Percentiles rank a stretch among this genome's conserved stretches.
phyloP scores from a whole-genome alignment of 2,797 vertebrate species.

The Spea hammondii region DNA sequence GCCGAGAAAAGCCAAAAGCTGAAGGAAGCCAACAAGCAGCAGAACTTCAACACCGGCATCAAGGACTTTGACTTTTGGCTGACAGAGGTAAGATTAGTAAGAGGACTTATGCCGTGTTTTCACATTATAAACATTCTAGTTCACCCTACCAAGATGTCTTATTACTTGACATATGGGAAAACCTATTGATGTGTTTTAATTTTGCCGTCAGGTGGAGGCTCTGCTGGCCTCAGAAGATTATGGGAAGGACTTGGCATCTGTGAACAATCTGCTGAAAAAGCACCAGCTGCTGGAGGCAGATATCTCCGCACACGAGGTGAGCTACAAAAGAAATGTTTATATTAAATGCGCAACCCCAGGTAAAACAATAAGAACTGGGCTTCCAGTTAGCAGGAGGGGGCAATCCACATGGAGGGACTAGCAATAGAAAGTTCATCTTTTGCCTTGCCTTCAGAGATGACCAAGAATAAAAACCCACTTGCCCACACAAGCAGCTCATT shows the following conservation, averaged over 20 bases:
- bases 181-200: neutral
- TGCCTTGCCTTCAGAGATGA: too few relatives aligned
- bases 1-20: slow-evolving; percentile 98
- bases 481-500: too few relatives aligned
- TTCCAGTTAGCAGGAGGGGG: too few relatives aligned
- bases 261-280: slow-evolving; percentile 97
- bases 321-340: neutral
- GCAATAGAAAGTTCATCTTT: too few relatives aligned
- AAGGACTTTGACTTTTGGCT: slow-evolving; percentile 99
- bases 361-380: too few relatives aligned
- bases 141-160: too few relatives aligned
- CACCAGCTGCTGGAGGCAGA: slow-evolving; percentile 96
- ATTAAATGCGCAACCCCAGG: neutral
- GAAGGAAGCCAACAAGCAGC: slow-evolving; percentile 97
- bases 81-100: slow-evolving; percentile 80
- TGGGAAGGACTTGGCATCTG: slow-evolving; percentile 95
- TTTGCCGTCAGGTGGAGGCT: slow-evolving; percentile 84
- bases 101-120: too few relatives aligned
- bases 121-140: too few relatives aligned
- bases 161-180: too few relatives aligned
- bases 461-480: too few relatives aligned
- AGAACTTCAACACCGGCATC: slow-evolving; percentile 98
- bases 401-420: too few relatives aligned
- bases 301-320: slow-evolving; percentile 96
- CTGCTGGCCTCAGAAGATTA: slow-evolving; percentile 97